Evolutionary conservation across 2,797 vertebrate genomes (phyloP).

Genomic region (Malurus leucopterus): DNA sequence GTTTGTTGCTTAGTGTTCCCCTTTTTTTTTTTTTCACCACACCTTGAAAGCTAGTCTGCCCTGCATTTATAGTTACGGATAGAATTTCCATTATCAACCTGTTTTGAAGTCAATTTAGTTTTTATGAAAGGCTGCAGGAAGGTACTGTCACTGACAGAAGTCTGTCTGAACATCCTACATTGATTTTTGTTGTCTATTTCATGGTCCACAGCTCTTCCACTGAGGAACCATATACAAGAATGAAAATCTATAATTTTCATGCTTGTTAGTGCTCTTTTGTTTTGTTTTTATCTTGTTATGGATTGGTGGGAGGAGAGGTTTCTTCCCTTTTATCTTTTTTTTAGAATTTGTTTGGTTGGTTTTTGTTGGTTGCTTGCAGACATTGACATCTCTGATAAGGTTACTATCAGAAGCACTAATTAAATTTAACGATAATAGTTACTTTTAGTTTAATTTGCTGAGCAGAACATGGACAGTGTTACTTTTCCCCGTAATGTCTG

Average conservation of each 20-base stretch:
- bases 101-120: background rate
- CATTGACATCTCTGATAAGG: background rate
- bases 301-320: background rate
- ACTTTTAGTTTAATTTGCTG: background rate
- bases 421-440: background rate
- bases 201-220: background rate
- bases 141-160: background rate
- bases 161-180: background rate
- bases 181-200: background rate
- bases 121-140: background rate
- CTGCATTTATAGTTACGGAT: background rate
- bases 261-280: background rate
- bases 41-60: background rate
- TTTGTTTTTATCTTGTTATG: background rate
- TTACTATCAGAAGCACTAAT: background rate
- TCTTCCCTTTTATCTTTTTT: accelerated
- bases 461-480: background rate
- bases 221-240: background rate
- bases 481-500: background rate
- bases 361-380: background rate
- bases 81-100: background rate
- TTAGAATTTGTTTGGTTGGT: background rate
- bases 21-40: background rate
- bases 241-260: background rate
- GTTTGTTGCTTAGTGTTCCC: background rate